Percentiles rank a stretch among this genome's conserved stretches.
These are phyloP conservation scores for Coenonympha glycerion DNA, from an alignment of 2,888 invertebrate species.

Conservation along the genomic window DNA sequence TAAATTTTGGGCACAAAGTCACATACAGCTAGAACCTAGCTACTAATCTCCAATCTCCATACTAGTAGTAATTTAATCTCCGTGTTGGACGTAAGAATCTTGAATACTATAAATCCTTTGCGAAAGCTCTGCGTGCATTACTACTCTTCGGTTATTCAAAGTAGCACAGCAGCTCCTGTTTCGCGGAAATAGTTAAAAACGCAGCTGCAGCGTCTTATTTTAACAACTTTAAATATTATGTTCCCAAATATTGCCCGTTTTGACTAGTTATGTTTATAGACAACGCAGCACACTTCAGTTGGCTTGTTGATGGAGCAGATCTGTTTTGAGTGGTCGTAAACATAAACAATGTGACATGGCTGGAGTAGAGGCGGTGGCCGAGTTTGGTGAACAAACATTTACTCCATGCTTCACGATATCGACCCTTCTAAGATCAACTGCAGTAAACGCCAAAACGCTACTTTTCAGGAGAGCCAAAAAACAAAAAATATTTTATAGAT, in stretches of 20 bases:
- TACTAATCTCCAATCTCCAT: no score
- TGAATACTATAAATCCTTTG: no score
- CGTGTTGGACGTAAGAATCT: no score
- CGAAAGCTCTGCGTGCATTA: no score
- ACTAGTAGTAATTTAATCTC: no score
- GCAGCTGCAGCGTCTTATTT: background rate
- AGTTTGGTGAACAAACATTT: constrained; percentile 17
- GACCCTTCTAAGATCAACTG: no score
- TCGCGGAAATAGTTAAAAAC: background rate
- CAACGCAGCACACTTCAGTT: constrained; percentile 11
- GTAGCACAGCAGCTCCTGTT: background rate
- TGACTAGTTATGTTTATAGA: background rate
- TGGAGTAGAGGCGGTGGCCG: background rate
- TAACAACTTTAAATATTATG: background rate
- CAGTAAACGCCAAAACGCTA: no score
- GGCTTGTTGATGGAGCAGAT: constrained; percentile 53
- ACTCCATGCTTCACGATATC: background rate
- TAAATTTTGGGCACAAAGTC: background rate
- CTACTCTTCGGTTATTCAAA: background rate
- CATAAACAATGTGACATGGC: constrained; percentile 26
- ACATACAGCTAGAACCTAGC: no score
- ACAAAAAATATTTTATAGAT: no score
- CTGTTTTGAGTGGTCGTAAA: constrained; percentile 39
- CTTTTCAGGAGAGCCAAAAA: no score
- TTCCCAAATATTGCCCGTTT: background rate